Conservation (phyloP, 2,113 vertebrate genomes). For the Oxygymnocypris stewartii region DNA sequence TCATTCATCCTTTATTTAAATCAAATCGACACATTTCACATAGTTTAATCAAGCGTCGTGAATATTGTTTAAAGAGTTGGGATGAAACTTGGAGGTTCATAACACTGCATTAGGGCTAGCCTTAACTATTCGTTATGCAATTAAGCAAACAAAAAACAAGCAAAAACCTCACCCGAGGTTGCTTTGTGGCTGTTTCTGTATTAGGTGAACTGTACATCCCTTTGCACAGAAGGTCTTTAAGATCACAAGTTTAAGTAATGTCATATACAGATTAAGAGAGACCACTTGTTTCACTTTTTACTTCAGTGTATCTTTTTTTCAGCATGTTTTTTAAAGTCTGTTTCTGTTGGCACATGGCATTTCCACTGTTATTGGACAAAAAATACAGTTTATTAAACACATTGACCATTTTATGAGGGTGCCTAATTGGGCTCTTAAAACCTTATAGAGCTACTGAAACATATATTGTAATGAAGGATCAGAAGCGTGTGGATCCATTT, state of each 20-base stretch:
- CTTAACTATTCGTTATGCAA: neutral
- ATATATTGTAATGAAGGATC: no score
- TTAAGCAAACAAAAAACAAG: neutral
- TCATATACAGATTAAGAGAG: neutral
- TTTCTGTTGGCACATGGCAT: neutral
- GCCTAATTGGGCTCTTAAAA: neutral
- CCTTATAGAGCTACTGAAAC: neutral
- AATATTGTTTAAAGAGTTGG: neutral
- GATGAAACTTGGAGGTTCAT: neutral
- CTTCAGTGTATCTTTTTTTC: neutral
- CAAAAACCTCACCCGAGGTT: neutral
- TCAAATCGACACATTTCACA: neutral
- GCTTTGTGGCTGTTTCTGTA: neutral
- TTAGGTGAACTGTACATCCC: neutral
- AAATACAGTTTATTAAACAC: neutral
- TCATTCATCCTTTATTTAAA: constrained; percentile 61
- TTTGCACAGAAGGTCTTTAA: neutral
- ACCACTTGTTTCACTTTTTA: neutral
- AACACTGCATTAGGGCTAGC: neutral
- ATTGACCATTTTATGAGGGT: neutral
- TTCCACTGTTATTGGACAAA: neutral
- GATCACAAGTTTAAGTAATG: neutral
- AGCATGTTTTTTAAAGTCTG: neutral
- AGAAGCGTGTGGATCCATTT: no score
- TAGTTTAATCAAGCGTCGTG: neutral